These are phyloP conservation scores for Microctenopoma steveboyesi DNA, from an alignment of 2,797 vertebrate genomes.

Conservation along the genomic window DNA sequence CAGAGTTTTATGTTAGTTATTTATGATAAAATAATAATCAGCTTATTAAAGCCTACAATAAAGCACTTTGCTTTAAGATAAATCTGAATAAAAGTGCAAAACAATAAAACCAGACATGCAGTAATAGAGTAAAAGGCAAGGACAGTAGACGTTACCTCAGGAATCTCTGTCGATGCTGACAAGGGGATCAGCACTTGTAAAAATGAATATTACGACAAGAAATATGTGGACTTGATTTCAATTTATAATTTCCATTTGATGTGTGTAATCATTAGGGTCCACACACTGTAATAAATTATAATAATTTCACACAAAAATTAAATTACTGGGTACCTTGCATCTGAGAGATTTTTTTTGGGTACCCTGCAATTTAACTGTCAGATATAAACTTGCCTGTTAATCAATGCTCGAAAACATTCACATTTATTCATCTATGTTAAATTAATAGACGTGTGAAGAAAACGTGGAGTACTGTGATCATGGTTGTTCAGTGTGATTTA, in stretches of 20 bases:
- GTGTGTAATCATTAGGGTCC: constrained; percentile 97
- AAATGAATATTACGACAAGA: constrained; percentile 85
- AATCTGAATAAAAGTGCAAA: background rate
- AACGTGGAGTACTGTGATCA: constrained; percentile 93
- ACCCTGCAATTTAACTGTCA: constrained; percentile 99
- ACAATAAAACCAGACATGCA: background rate
- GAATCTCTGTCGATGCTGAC: constrained; percentile 64
- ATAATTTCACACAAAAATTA: constrained; percentile 98
- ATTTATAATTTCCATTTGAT: constrained; percentile 98
- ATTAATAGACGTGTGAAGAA: constrained; percentile 97
- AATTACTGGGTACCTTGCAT: constrained; percentile 97
- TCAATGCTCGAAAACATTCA: constrained; percentile 97
- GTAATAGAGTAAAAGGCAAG: background rate
- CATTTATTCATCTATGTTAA: constrained; percentile 99
- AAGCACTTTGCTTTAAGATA: background rate
- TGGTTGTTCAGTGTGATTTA: constrained; percentile 95
- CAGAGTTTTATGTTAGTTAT: constrained; percentile 2
- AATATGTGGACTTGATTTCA: constrained; percentile 91
- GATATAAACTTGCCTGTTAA: constrained; percentile 94
- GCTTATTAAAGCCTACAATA: constrained; percentile 7
- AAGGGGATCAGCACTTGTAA: constrained; percentile 72
- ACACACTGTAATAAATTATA: constrained; percentile 99
- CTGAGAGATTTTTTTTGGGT: constrained; percentile 85
- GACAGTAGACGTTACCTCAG: constrained; percentile 22
- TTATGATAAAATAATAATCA: constrained; percentile 20